A percentile compares a stretch with the other conserved stretches of the same genome.
phyloP scores from a whole-genome alignment of 2,113 vertebrate species.

The Aplodontia rufa region DNA sequence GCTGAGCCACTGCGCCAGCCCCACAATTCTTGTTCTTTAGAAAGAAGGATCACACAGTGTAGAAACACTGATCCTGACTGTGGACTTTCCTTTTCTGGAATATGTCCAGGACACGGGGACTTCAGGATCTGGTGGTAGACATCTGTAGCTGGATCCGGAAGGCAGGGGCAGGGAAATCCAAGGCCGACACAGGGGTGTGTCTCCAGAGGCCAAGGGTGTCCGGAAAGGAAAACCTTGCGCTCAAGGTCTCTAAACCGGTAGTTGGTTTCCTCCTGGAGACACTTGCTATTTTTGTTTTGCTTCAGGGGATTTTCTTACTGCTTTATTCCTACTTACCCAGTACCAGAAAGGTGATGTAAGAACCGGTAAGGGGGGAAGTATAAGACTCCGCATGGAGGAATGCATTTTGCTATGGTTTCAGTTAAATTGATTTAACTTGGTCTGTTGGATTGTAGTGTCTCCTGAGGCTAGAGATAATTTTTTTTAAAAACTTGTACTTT shows the following conservation, averaged over 20 bases:
- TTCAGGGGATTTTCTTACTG: background rate
- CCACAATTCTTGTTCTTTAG: background rate
- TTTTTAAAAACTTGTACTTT: background rate
- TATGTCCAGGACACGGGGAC: background rate
- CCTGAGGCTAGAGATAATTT: background rate
- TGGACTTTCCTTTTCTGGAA: background rate
- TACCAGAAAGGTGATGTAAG: background rate
- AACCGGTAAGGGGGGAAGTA: background rate
- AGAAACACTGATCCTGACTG: background rate
- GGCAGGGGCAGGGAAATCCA: background rate
- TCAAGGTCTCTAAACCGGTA: background rate
- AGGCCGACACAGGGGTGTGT: background rate
- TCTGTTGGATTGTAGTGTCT: background rate
- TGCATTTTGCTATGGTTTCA: background rate
- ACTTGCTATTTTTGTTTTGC: background rate
- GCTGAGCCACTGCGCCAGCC: no score
- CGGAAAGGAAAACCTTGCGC: background rate
- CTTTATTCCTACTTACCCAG: background rate
- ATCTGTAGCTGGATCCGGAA: background rate
- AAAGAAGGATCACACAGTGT: background rate
- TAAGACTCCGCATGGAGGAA: background rate
- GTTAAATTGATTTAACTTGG: background rate
- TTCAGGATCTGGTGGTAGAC: background rate
- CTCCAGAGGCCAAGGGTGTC: background rate
- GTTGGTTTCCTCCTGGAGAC: background rate